Conservation (phyloP, 2,797 vertebrate species). For the Hippoglossus hippoglossus region DNA sequence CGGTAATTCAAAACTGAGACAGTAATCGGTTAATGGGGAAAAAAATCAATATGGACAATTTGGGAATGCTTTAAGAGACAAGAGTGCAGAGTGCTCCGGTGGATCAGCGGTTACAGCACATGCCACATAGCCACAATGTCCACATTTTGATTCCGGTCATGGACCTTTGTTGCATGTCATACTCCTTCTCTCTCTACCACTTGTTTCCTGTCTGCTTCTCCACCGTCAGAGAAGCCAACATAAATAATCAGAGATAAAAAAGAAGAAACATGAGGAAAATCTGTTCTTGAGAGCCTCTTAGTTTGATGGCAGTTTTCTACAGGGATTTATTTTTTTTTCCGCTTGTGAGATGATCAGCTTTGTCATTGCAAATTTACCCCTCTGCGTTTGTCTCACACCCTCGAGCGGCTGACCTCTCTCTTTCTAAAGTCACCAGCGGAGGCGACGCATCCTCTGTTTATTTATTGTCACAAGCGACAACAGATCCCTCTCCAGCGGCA, state of each 20-base stretch:
- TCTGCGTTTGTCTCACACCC: slow-evolving; percentile 27
- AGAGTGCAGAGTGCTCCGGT: neutral
- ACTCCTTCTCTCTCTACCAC: neutral
- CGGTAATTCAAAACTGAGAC: slow-evolving; percentile 53
- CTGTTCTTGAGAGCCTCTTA: slow-evolving; percentile 3
- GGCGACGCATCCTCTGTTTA: slow-evolving; percentile 43
- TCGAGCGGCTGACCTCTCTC: slow-evolving; percentile 16
- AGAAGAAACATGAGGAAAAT: slow-evolving; percentile 29
- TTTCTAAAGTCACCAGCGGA: slow-evolving; percentile 23
- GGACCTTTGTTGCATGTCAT: neutral
- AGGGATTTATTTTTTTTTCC: slow-evolving; percentile 22
- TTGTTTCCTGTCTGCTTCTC: neutral
- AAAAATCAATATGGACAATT: slow-evolving; percentile 51
- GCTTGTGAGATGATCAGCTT: slow-evolving; percentile 33
- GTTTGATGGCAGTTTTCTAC: slow-evolving; percentile 38
- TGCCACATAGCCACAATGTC: too few species aligned
- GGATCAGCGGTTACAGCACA: neutral
- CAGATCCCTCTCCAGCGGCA: slow-evolving; percentile 31
- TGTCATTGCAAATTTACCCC: slow-evolving; percentile 34
- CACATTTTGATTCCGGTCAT: neutral
- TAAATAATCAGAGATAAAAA: neutral
- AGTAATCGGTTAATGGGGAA: slow-evolving; percentile 52
- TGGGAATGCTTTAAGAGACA: slow-evolving; percentile 42
- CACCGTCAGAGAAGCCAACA: neutral
- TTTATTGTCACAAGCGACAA: slow-evolving; percentile 54